Conservation (phyloP, 2,113 vertebrate genomes). For the Danio rerio region GRCz12tu NC_133190.1:41995001-41995500, state of each 20-base stretch:
- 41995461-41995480: slow-evolving; percentile 39
- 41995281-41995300: slow-evolving; percentile 79
- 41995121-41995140: slow-evolving; percentile 83
- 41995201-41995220: slow-evolving; percentile 74
- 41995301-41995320: slow-evolving; percentile 65
- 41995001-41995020: slow-evolving; percentile 87
- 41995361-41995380: slow-evolving; percentile 65
- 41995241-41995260: slow-evolving; percentile 65
- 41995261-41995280: slow-evolving; percentile 71
- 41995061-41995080: slow-evolving; percentile 78
- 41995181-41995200: slow-evolving; percentile 79
- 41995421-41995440: slow-evolving; percentile 78
- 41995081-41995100: slow-evolving; percentile 80
- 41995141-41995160: slow-evolving; percentile 84
- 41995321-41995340: slow-evolving; percentile 62
- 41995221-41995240: slow-evolving; percentile 69
- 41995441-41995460: slow-evolving; percentile 28
- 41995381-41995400: slow-evolving; percentile 74
- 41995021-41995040: slow-evolving; percentile 87
- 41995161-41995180: slow-evolving; percentile 87
- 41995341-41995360: slow-evolving; percentile 54
- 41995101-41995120: slow-evolving; percentile 90
- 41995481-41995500: slow-evolving; percentile 75
- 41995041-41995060: slow-evolving; percentile 78
- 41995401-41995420: slow-evolving; percentile 75